Evolutionary conservation across 2,797 vertebrate genomes (phyloP).

Genomic region (Gymnocypris eckloni): DNA sequence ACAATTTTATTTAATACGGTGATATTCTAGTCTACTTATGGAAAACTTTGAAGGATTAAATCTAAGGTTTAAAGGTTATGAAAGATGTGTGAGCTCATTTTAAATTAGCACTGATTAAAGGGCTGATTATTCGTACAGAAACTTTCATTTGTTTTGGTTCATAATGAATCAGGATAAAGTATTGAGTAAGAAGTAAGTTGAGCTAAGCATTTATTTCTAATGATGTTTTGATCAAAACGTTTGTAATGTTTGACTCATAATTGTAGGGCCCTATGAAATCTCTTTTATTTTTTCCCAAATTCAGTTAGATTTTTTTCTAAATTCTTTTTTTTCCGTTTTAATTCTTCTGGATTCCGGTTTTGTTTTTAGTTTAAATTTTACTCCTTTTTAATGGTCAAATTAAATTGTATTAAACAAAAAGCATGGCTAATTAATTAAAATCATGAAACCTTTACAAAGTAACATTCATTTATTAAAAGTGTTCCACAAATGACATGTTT

Average conservation of each 20-base stretch:
- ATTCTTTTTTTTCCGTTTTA: no score
- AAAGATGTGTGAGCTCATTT: neutral
- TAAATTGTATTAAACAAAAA: no score
- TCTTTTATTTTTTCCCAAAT: no score
- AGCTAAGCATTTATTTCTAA: neutral
- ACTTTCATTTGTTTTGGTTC: neutral
- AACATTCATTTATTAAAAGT: no score
- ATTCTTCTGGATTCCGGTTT: no score
- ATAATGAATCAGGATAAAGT: neutral
- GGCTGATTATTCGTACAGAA: neutral
- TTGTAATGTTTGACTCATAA: neutral
- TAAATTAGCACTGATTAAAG: slow-evolving; percentile 18
- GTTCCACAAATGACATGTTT: no score
- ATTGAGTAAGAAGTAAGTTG: neutral
- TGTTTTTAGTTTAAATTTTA: no score
- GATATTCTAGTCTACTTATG: neutral
- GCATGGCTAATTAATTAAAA: no score
- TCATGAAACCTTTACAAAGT: no score
- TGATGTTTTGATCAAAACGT: neutral
- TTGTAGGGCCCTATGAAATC: no score
- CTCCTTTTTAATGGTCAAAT: no score
- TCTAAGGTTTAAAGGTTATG: neutral
- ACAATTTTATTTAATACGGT: neutral
- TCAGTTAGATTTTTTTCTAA: no score
- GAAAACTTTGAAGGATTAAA: slow-evolving; percentile 14